Conservation (phyloP, 2,113 vertebrate genomes). For the Acanthochromis polyacanthus region DNA sequence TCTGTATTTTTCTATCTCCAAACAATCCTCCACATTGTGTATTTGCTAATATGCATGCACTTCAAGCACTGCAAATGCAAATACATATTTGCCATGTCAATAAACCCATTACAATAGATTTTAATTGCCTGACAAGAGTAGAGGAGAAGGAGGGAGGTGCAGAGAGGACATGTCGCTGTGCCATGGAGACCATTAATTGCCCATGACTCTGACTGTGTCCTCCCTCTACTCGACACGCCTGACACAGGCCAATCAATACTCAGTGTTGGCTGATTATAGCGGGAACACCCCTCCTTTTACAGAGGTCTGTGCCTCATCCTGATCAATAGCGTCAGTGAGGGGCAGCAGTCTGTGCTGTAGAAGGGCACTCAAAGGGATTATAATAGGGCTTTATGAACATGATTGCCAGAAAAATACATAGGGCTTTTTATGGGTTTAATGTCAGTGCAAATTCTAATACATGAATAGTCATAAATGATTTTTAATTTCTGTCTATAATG, state of each 20-base stretch:
- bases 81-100: slow-evolving; percentile 74
- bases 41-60: slow-evolving; percentile 51
- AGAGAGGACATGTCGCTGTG: slow-evolving; percentile 43
- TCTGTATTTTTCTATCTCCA: slow-evolving; percentile 56
- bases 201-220: slow-evolving; percentile 67
- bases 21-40: slow-evolving; percentile 63
- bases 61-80: slow-evolving; percentile 49
- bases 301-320: slow-evolving; percentile 55
- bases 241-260: slow-evolving; percentile 70
- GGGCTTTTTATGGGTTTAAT: neutral
- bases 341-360: slow-evolving; percentile 29
- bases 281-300: slow-evolving; percentile 63
- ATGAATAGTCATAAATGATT: neutral
- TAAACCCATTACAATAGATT: slow-evolving; percentile 69
- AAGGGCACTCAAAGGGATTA: slow-evolving; percentile 16
- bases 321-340: slow-evolving; percentile 54
- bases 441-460: neutral
- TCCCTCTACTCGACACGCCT: slow-evolving; percentile 49
- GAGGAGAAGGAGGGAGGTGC: slow-evolving; percentile 23
- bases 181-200: slow-evolving; percentile 69
- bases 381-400: slow-evolving; percentile 4
- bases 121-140: slow-evolving; percentile 62
- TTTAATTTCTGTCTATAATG: slow-evolving; percentile 11
- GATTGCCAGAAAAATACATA: slow-evolving; percentile 7
- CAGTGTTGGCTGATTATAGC: slow-evolving; percentile 62